Base-by-base conservation (phyloP, 2,888 invertebrate genomes). In the Euspilapteryx auroguttella region DNA sequence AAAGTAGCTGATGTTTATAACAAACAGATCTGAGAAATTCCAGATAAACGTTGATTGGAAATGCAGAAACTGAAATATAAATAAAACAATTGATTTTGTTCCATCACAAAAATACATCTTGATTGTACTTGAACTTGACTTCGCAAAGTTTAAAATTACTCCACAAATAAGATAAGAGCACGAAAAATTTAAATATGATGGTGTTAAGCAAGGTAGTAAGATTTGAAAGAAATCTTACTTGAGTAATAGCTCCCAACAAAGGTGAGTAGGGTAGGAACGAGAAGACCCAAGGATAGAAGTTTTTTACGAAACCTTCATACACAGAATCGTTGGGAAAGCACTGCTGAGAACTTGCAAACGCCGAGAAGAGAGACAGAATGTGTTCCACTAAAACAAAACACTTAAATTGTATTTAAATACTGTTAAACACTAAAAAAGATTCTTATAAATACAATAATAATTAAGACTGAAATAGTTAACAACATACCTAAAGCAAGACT, bases 11-110 rank as follows among this genome's bases (percentile, higher is more conserved):
- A 87, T 69, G 26, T 85, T 65, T 47, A 87, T 86, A 25, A 87
- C 81, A 46, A 87, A 86, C 17, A 86, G 54, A 45, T 87, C 87
- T 35, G 84, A 83, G 41, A 82, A 87, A 43, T 83, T 87, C 87
- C 87, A 87, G 1, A 81, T 77, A 30, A 87, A 86, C 0, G 87
- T 86, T 5, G 81, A 78, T 29, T 84, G 69, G 21, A 84, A 55
- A 45, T 86, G 85, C 8, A 81, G 52, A 25, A 76, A 65, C 75
- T 75, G 51, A 28, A 63, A 62, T n/a, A n/a, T n/a, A n/a, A n/a
- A n/a, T n/a, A n/a, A n/a, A n/a, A n/a, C n/a, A n/a, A n/a, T n/a
- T n/a, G n/a, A n/a, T n/a, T n/a, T n/a, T n/a, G n/a, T n/a, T n/a
- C n/a, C n/a, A n/a, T n/a, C n/a, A n/a, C n/a, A n/a, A n/a, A n/a